phyloP scores from a whole-genome alignment of 2,888 invertebrate genomes.

The Sisyra terminalis region DNA sequence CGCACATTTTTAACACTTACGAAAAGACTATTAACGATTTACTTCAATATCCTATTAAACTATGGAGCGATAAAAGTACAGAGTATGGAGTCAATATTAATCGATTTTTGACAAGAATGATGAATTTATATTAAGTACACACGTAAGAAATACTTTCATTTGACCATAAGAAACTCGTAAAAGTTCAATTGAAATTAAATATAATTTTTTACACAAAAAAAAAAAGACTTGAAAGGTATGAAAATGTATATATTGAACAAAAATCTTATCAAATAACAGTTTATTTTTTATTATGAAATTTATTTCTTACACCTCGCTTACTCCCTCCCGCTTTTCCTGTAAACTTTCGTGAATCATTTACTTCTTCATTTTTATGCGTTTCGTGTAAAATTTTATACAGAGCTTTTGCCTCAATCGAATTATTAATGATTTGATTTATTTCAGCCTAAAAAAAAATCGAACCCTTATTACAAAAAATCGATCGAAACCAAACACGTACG shows the following conservation, averaged over 20 bases:
- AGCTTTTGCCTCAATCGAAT: conserved; percentile 47
- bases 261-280: background rate
- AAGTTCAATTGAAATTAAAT: no score
- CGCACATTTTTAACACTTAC: no score
- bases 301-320: background rate
- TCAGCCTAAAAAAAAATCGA: conserved; percentile 37
- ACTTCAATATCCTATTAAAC: no score
- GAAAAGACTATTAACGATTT: no score
- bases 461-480: conserved; percentile 9
- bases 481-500: background rate
- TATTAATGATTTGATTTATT: conserved; percentile 53
- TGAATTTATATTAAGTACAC: no score
- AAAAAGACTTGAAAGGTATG: no score
- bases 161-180: no score
- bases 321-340: conserved; percentile 10
- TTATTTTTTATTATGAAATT: background rate
- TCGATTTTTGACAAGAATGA: no score
- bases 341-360: conserved; percentile 17
- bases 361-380: conserved; percentile 37
- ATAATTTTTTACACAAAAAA: no score
- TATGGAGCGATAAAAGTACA: no score
- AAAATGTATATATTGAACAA: background rate
- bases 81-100: no score
- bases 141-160: no score
- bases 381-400: conserved; percentile 56